Evolutionary conservation across 2,113 vertebrate genomes (phyloP).

Genomic region (Taxidea taxus): DNA sequence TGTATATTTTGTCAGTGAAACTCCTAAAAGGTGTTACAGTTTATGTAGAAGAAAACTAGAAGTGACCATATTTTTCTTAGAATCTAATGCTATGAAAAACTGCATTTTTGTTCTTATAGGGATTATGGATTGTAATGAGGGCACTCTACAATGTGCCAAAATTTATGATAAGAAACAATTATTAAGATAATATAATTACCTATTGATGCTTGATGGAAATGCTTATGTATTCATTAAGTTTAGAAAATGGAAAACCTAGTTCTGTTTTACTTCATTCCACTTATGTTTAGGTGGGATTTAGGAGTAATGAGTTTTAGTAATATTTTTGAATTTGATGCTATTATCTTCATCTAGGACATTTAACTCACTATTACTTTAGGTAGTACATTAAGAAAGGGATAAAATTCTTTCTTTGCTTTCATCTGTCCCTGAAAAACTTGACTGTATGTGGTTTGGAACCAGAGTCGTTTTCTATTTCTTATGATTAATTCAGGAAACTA

Average conservation of each 20-base stretch:
- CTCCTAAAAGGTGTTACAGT: neutral
- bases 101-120: slow-evolving; percentile 33
- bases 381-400: slow-evolving; percentile 9
- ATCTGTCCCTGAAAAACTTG: slow-evolving; percentile 1
- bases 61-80: slow-evolving; percentile 41
- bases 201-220: slow-evolving; percentile 35
- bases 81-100: slow-evolving; percentile 35
- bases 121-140: slow-evolving; percentile 27
- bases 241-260: slow-evolving; percentile 21
- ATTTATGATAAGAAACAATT: slow-evolving; percentile 40
- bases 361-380: neutral
- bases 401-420: slow-evolving; percentile 27
- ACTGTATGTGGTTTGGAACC: neutral
- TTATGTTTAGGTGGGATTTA: slow-evolving; percentile 52
- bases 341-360: slow-evolving; percentile 41
- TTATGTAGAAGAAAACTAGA: slow-evolving; percentile 52
- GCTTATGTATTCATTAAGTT: slow-evolving; percentile 26
- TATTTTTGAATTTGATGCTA: slow-evolving; percentile 41
- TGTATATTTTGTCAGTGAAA: slow-evolving; percentile 54
- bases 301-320: slow-evolving; percentile 46
- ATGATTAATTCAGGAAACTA: slow-evolving; percentile 13
- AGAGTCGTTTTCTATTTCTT: neutral
- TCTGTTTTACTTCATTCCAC: slow-evolving; percentile 28
- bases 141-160: neutral
- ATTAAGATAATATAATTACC: neutral